phyloP scores from a whole-genome alignment of 2,888 invertebrate genomes.

The Trachelus troglodyta region DNA sequence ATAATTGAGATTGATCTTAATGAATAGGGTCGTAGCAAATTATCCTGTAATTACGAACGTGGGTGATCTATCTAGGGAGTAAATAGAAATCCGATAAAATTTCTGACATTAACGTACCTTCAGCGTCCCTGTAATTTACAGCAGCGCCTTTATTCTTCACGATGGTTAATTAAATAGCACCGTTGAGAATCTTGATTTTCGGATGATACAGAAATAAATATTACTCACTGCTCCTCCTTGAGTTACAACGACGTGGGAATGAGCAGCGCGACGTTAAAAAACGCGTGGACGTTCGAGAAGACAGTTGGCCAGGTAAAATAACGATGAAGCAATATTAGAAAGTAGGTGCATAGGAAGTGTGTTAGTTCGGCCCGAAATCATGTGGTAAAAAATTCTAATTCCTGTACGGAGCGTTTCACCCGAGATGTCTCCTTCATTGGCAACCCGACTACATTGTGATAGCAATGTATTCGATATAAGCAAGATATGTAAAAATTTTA shows the following conservation, averaged over 20 bases:
- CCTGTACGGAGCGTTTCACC: neutral
- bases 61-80: too few relatives aligned
- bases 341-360: conserved; percentile 18
- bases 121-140: neutral
- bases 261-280: neutral
- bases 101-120: neutral
- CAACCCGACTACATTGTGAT: neutral
- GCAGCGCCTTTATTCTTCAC: neutral
- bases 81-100: neutral
- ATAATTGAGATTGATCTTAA: too few relatives aligned
- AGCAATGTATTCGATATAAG: neutral
- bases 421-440: neutral
- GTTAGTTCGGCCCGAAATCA: neutral
- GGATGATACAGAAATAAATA: neutral
- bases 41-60: too few relatives aligned
- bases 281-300: neutral
- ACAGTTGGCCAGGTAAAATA: conserved; percentile 8
- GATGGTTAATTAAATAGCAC: neutral
- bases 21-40: too few relatives aligned
- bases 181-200: neutral
- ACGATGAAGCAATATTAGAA: conserved; percentile 28
- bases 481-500: neutral
- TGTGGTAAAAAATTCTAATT: conserved; percentile 2
- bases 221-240: neutral
- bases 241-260: neutral